Percentiles rank a stretch among this genome's conserved stretches.
These are phyloP conservation scores for Regulus satrapa DNA, from an alignment of 2,113 vertebrate genomes.

Conservation along the genomic window DNA sequence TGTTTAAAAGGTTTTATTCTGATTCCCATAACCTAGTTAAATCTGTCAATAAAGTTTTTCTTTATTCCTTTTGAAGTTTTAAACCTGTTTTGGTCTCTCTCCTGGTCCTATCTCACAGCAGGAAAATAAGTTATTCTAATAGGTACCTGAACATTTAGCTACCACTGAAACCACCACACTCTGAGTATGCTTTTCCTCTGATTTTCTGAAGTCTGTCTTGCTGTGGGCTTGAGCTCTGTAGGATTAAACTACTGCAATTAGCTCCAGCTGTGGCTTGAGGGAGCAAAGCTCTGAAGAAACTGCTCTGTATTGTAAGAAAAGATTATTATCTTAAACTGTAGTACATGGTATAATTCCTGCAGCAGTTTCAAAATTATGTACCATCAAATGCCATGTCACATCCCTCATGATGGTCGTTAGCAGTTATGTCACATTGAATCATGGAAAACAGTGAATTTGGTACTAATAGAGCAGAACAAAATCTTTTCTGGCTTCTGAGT, in stretches of 20 bases:
- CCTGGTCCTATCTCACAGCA: no score
- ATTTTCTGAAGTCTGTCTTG: neutral
- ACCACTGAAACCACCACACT: no score
- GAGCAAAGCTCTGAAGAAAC: neutral
- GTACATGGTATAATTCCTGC: neutral
- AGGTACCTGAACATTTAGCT: no score
- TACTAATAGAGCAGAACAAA: conserved; percentile 19
- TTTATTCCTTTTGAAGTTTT: no score
- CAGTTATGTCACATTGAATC: neutral
- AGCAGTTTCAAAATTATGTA: conserved; percentile 3
- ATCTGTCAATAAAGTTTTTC: no score
- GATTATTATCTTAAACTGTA: neutral
- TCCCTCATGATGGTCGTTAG: neutral
- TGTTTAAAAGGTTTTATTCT: no score
- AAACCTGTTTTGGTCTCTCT: no score
- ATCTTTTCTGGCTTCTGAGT: neutral
- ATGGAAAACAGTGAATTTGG: neutral
- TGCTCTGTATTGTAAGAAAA: neutral
- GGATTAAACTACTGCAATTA: neutral
- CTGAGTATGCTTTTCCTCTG: neutral
- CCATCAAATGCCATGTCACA: neutral
- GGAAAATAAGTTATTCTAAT: no score
- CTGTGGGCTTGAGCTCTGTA: neutral
- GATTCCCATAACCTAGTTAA: no score
- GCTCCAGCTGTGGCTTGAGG: neutral